Conservation (phyloP, 92 coral and sea anemone species). For the Anthopleura xanthogrammica region DNA sequence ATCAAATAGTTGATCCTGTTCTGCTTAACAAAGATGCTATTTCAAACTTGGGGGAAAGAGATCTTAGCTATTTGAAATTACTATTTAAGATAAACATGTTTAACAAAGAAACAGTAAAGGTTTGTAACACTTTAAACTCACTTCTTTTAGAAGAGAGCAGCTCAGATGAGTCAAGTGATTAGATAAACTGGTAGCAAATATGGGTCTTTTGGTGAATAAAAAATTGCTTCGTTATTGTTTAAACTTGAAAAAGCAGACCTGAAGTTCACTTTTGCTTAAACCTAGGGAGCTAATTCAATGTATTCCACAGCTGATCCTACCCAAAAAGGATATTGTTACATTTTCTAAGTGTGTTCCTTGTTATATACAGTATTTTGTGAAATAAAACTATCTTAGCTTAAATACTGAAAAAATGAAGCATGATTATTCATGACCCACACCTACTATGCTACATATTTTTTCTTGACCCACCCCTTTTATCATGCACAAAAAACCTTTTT, state of each 20-base stretch:
- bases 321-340: no score
- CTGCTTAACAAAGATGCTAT: neutral
- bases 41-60: neutral
- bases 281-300: no score
- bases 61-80: conserved; percentile 23
- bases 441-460: conserved; percentile 22
- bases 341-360: no score
- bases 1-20: conserved; percentile 24
- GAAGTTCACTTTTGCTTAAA: no score
- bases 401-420: conserved; percentile 23
- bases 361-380: no score
- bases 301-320: no score
- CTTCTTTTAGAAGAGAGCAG: conserved; percentile 29
- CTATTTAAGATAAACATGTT: conserved; percentile 35
- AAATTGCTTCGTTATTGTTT: conserved; percentile 4
- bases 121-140: conserved; percentile 24
- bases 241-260: no score
- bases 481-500: neutral
- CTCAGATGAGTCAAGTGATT: conserved; percentile 35
- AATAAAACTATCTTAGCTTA: neutral
- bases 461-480: neutral
- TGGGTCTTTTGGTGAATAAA: neutral
- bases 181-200: neutral
- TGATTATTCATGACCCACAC: conserved; percentile 35
- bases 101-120: conserved; percentile 24